These are phyloP conservation scores for Artemia sinica DNA, from an alignment of 2,888 invertebrate genomes.

Conservation along the genomic window DNA sequence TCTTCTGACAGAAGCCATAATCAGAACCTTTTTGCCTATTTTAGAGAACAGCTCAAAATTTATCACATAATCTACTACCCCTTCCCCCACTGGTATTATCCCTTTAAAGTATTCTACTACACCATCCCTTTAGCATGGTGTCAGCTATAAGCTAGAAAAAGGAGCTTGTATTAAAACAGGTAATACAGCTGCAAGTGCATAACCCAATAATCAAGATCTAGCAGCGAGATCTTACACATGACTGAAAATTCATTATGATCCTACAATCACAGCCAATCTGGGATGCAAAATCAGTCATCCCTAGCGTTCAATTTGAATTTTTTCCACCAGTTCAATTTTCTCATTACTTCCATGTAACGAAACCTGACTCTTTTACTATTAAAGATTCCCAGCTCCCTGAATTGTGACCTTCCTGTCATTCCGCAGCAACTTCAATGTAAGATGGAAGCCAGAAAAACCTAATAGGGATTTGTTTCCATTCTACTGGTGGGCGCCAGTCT, in stretches of 20 bases:
- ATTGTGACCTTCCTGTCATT: constrained; percentile 1
- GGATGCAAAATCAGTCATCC: neutral
- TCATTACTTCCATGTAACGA: neutral
- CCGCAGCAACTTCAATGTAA: neutral
- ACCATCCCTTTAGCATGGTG: no score
- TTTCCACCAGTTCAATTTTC: neutral
- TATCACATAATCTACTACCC: no score
- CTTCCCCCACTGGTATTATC: no score
- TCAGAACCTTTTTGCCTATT: no score
- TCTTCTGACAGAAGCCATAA: no score
- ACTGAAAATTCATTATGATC: neutral
- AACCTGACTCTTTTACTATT: neutral
- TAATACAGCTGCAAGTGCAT: neutral
- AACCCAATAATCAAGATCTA: neutral
- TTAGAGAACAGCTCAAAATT: no score
- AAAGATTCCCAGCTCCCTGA: neutral
- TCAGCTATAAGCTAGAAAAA: neutral
- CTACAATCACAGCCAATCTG: neutral
- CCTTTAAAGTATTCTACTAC: no score
- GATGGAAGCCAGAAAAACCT: neutral
- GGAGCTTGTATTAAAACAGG: neutral
- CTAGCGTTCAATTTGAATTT: neutral
- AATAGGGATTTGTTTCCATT: no score
- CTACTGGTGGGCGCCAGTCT: no score
- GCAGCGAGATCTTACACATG: neutral